Conservation (phyloP, 2,888 invertebrate genomes). For the Drosophila kokeensis region DNA sequence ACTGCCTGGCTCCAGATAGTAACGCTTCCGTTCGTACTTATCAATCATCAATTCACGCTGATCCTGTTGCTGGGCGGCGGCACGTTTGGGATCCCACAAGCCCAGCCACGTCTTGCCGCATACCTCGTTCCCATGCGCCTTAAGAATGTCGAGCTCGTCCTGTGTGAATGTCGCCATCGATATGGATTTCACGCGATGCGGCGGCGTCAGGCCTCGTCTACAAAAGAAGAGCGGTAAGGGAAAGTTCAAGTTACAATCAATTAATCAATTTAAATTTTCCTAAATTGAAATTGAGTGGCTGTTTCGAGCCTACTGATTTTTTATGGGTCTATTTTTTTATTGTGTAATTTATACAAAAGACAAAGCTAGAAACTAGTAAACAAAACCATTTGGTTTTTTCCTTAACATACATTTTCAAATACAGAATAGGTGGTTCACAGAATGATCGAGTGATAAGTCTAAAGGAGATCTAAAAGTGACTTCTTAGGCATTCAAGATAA, state of each 20-base stretch:
- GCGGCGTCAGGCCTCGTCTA: constrained; percentile 98
- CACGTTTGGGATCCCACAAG: constrained; percentile 92
- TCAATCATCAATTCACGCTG: constrained; percentile 96
- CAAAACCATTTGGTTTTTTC: background rate
- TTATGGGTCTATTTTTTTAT: background rate
- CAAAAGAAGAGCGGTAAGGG: constrained; percentile 79
- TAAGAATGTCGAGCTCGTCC: constrained; percentile 97
- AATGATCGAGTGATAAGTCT: too few species aligned
- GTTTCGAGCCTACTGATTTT: background rate
- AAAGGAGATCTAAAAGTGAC: too few species aligned
- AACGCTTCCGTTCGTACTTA: constrained; percentile 96
- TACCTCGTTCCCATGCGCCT: constrained; percentile 95
- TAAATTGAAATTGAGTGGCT: background rate
- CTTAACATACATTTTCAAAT: background rate
- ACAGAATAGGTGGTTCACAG: background rate
- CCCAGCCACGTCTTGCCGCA: constrained; percentile 97
- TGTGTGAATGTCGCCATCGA: constrained; percentile 98
- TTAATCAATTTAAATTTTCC: background rate
- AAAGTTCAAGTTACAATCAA: background rate
- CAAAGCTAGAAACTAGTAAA: background rate
- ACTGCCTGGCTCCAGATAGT: constrained; percentile 85
- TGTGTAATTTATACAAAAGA: too few species aligned
- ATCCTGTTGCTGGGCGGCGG: constrained; percentile 92
- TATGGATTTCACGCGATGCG: constrained; percentile 99
- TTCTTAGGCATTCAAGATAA: too few species aligned